Evolutionary conservation across 2,888 invertebrate species (phyloP).

Genomic region (Theretra japonica): DNA sequence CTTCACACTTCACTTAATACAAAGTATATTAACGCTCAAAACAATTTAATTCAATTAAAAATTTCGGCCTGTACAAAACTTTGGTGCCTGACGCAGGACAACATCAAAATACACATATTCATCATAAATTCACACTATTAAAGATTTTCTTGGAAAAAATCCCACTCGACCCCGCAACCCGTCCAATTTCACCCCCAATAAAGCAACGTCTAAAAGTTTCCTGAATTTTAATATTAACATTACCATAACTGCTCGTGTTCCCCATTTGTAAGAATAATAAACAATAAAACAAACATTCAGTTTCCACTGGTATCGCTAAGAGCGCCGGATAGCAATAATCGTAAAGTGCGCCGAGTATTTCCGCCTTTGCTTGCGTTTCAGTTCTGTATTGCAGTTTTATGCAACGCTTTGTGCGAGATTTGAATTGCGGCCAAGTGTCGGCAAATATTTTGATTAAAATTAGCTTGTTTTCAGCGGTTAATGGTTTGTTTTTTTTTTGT

Average conservation of each 20-base stretch:
- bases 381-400: conserved; percentile 40
- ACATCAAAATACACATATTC: background rate
- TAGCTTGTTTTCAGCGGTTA: conserved; percentile 17
- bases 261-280: conserved; percentile 53
- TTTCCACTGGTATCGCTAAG: conserved; percentile 33
- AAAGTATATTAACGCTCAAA: too few species aligned
- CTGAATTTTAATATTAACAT: conserved; percentile 44
- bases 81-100: too few species aligned
- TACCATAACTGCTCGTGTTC: conserved; percentile 45
- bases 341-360: conserved; percentile 70
- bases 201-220: conserved; percentile 8
- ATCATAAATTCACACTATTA: background rate
- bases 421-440: conserved; percentile 25
- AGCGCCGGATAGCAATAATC: conserved; percentile 72
- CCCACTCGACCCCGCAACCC: background rate
- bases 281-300: conserved; percentile 59
- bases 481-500: background rate
- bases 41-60: too few species aligned
- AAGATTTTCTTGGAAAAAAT: background rate
- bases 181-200: conserved; percentile 6
- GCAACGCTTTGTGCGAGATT: conserved; percentile 41
- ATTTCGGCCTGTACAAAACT: too few species aligned
- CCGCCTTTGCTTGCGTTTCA: conserved; percentile 53
- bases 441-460: conserved; percentile 20
- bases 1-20: too few species aligned